Base-by-base conservation (phyloP, 2,888 invertebrate genomes). In the Melitaea athalia region DNA sequence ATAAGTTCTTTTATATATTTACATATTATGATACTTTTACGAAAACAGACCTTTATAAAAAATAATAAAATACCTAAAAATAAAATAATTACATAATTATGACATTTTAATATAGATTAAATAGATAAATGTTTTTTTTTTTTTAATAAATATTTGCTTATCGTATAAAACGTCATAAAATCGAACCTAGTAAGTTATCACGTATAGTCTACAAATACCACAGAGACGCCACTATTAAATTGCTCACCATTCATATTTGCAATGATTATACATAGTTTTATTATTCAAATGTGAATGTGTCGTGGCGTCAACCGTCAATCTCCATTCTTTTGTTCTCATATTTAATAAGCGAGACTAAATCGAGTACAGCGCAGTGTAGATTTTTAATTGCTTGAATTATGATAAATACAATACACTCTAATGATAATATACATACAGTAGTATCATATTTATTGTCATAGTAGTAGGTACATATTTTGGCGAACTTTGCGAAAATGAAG, bases 201-300 rank as follows among this genome's bases (percentile, higher is more conserved):
- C 49, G 49, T 33, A 62, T 12, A 17, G 24, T 17, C 12, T 31
- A 63, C 52, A 52, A 52, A 63, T 3, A 24, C 61, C 66, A 47
- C n/a, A 5, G 53, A 17, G 66, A 61, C 61, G 66, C 66, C n/a
- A 66, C 55, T 61, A 55, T 55, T 17, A 47, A 53, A 45, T 33
- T 42, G 63, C 63, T 65, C 62, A 63, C 65, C 59, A 67, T 57
- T 42, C 61, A 67, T 61, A 60, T 67, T 49, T 55, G 69, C 63
- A 63, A 52, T 60, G 59, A 65, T 24, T 71, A 71, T n/a, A n/a
- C n/a, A n/a, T 66, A 68, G 71, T 68, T 68, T 59, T 71, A 68
- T 71, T 71, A 71, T 71, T 71, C 68, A 71, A 68, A 71, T 63
- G 62, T 50, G 63, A 55, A 57, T 59, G 55, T 66, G 49, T 52